Base-by-base conservation (phyloP, 2,888 invertebrate genomes). In the Melangyna quadrimaculata region DNA sequence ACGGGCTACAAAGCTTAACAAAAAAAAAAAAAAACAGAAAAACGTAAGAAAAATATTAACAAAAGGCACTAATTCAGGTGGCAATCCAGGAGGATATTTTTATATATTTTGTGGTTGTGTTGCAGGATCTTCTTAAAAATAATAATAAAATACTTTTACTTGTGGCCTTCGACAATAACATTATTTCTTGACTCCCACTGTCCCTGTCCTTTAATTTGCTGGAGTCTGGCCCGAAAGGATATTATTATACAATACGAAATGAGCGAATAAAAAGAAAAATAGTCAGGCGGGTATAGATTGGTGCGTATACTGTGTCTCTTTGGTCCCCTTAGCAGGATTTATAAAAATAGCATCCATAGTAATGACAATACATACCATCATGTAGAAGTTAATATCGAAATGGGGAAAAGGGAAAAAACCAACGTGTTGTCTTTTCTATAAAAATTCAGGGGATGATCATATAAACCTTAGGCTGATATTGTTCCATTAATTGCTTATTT, bases 371-470 rank as follows among this genome's bases (percentile, higher is more conserved):
- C 69, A n/a, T n/a, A n/a, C n/a, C n/a, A n/a, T n/a, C 43, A 55
- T 69, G 63, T 69, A 70, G 65, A 70, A 69, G 48, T 83, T 82
- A 70, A 83, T 70, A 27, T 77, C 61, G 72, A 72, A 77, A 81
- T 81, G 71, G 67, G 3, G 9, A 32, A n/a, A n/a, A n/a, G n/a
- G n/a, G 14, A 14, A 61, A 73, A 72, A 83, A 78, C 22, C 37
- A 17, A 19, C 43, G 70, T 74, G 69, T 63, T 70, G 65, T 73
- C 82, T 65, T 17, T 69, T 67, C 48, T 65, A 65, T 35, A 22
- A 19, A 27, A 48, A 14, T 19, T 69, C n/a, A 27, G 12, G n/a
- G 48, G 17, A 14, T 24, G 22, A 12, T 24, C 29, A 32, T n/a
- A n/a, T n/a, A 59, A 59, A 24, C 24, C 10, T 14, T 19, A 9